These are phyloP conservation scores for Hycleus phaleratus DNA, from an alignment of 1,140 invertebrate genomes.

Conservation along the genomic window DNA sequence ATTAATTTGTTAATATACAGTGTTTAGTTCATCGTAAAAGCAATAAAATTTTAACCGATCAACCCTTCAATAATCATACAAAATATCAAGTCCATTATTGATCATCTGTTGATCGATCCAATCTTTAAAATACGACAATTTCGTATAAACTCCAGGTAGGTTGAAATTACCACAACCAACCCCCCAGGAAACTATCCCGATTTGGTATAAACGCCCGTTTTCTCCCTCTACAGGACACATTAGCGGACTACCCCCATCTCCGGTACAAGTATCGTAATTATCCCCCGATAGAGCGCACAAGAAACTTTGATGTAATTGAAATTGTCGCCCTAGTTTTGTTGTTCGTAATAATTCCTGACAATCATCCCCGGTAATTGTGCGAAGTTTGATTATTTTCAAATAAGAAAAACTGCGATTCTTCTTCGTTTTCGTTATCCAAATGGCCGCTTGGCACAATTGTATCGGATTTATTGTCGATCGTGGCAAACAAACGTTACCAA, in stretches of 20 bases:
- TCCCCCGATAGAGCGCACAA: constrained; percentile 61
- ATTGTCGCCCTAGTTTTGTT: constrained; percentile 53
- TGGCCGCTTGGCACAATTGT: background rate
- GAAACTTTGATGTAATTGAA: constrained; percentile 54
- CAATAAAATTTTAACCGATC: background rate
- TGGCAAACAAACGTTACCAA: background rate
- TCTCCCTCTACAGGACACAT: constrained; percentile 42
- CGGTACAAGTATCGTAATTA: constrained; percentile 60
- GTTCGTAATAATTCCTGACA: constrained; percentile 50
- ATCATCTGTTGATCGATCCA: constrained; percentile 50
- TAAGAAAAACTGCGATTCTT: background rate
- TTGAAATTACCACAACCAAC: constrained; percentile 52
- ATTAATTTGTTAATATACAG: constrained; percentile 10
- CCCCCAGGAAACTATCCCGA: constrained; percentile 61
- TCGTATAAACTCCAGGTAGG: constrained; percentile 60
- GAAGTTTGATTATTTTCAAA: background rate
- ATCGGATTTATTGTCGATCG: background rate
- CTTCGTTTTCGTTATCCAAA: background rate
- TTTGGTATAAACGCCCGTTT: constrained; percentile 43
- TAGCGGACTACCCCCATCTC: constrained; percentile 51
- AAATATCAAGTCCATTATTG: background rate
- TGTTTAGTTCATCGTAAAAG: constrained; percentile 10
- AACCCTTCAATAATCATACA: too few species aligned
- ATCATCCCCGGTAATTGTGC: background rate
- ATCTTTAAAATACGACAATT: constrained; percentile 45